These are phyloP conservation scores for Diachasma alloeum DNA, from an alignment of 1,140 invertebrate genomes.

Conservation along the genomic window DNA sequence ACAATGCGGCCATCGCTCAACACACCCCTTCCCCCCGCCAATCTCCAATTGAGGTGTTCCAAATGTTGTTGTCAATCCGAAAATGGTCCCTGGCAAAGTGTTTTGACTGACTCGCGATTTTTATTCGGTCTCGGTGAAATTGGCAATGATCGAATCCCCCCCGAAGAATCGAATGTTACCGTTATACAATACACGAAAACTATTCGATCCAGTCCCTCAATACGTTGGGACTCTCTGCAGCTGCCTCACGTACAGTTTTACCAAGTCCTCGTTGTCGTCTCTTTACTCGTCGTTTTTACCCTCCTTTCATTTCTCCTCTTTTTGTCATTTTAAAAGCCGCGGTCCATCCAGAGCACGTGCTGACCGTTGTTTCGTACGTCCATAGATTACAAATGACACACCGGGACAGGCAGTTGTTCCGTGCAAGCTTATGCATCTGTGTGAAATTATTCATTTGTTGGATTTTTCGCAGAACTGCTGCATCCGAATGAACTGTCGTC, in stretches of 20 bases:
- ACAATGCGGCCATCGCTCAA: not conserved
- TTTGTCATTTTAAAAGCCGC: not conserved
- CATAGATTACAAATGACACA: not conserved
- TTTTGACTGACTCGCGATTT: not conserved
- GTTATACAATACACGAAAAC: slow-evolving; percentile 17
- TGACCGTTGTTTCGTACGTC: slow-evolving; percentile 23
- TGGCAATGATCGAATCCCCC: slow-evolving; percentile 9
- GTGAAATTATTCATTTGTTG: not conserved
- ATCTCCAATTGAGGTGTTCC: slow-evolving; percentile 1
- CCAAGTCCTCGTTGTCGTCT: slow-evolving; percentile 7
- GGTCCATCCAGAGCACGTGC: slow-evolving; percentile 23
- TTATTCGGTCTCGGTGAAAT: slow-evolving; percentile 18
- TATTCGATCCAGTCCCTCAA: slow-evolving; percentile 28
- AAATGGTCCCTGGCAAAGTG: not conserved
- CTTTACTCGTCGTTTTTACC: not conserved
- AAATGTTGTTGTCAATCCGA: slow-evolving; percentile 1
- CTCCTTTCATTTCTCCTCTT: slow-evolving; percentile 12
- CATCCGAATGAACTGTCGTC: slow-evolving; percentile 78
- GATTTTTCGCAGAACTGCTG: slow-evolving; percentile 70
- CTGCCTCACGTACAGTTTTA: slow-evolving; percentile 12
- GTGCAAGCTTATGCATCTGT: not conserved
- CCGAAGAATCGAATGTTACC: slow-evolving; percentile 9
- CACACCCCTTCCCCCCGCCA: not conserved
- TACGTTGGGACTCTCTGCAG: not conserved
- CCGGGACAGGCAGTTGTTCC: not conserved